Base-by-base conservation (phyloP, 2,113 vertebrate genomes). In the Ascaphus truei region DNA sequence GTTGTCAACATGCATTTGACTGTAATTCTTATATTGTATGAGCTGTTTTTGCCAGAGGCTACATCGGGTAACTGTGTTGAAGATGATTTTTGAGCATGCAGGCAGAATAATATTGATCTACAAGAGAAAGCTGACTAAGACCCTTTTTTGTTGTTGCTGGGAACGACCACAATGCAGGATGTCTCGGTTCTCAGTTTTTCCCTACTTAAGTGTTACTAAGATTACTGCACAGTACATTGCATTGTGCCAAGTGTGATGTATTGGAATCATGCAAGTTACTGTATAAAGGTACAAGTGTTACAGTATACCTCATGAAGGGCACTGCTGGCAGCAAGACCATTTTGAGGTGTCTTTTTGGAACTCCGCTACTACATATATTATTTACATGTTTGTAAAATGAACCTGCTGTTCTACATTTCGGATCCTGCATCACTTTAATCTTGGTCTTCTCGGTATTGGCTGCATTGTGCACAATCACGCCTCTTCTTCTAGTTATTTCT, bases 381-480 rank as follows among this genome's bases (percentile, higher is more conserved):
- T 69, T 69, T 61, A 69, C 67, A 51, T 13, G 34, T 31, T 8
- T 27, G 55, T 69, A 60, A 69, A 60, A 30, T 29, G 31, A 69
- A 37, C 55, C 66, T 15, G 3, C 41, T 13, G 41, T n/a, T 12
- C 55, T 56, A 4, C 34, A 34, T 33, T 43, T 52, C 47, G 37
- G 16, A 18, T 9, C 18, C 47, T 12, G 23, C 3, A 16, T 39
- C 34, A 27, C 48, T 59, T 59, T 59, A n/a, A 37, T 59, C 41
- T 34, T 6, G 36, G n/a, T 18, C 7, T 51, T 37, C 55, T 25
- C 43, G n/a, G 10, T 61, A 60, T 61, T 51, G 56, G 56, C 22
- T 37, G 33, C 31, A 23, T 52, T 61, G 45, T 50, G 56, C 67
- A 23, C n/a, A 27, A 41, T 69, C 56, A 61, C 48, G 34, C 45